Conservation (phyloP, 2,888 invertebrate species). For the Acrobasis repandana region DNA sequence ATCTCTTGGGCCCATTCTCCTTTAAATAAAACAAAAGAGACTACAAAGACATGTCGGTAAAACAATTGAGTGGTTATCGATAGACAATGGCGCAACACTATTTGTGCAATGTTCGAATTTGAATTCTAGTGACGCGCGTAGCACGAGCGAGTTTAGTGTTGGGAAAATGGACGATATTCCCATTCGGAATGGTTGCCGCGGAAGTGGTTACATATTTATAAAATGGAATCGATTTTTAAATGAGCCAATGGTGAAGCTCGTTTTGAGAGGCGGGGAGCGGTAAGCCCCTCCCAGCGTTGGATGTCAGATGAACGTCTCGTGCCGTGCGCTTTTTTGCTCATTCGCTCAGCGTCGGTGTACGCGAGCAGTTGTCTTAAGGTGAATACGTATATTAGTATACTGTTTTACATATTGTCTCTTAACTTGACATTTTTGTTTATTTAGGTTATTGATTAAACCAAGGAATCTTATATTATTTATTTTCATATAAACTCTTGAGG, state of each 20-base stretch:
- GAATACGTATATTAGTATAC: constrained; percentile 17
- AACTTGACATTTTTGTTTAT: constrained; percentile 2
- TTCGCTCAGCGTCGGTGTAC: constrained; percentile 64
- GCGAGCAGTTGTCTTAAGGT: constrained; percentile 43
- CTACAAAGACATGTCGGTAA: constrained; percentile 79
- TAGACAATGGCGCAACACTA: constrained; percentile 51
- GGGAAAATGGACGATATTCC: constrained; percentile 34
- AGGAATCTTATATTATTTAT: background rate
- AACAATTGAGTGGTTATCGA: constrained; percentile 70
- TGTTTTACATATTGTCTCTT: background rate
- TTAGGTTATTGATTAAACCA: background rate
- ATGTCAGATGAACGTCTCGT: constrained; percentile 73
- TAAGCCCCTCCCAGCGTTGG: constrained; percentile 66
- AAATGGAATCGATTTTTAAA: constrained; percentile 83
- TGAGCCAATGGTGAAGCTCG: constrained; percentile 72
- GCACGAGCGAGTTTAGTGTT: constrained; percentile 32
- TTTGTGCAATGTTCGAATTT: constrained; percentile 37
- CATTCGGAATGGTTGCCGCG: constrained; percentile 46
- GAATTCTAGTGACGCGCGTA: constrained; percentile 32
- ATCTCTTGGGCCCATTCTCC: constrained; percentile 64
- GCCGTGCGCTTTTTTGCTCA: constrained; percentile 67
- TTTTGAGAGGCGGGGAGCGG: constrained; percentile 66
- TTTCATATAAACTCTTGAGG: too few relatives aligned
- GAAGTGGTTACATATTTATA: constrained; percentile 82
- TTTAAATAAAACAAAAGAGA: constrained; percentile 81